phyloP scores from a whole-genome alignment of 2,113 vertebrate genomes.

The Cercopithecus mona region DNA sequence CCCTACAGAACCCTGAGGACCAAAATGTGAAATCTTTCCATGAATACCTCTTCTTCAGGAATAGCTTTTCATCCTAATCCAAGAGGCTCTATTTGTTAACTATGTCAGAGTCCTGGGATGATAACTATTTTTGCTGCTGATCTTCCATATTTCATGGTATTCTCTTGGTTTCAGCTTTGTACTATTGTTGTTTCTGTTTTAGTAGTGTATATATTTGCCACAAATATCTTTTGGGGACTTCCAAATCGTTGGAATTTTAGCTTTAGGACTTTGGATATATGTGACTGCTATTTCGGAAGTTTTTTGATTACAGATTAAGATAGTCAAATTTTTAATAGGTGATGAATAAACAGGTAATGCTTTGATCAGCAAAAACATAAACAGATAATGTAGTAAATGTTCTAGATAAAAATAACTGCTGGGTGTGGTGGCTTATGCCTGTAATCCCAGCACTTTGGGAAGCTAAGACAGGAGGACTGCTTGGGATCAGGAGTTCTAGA shows the following conservation, averaged over 20 bases:
- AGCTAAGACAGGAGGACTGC: no score
- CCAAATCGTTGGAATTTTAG: slow-evolving; percentile 20
- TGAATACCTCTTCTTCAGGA: neutral
- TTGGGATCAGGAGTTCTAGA: no score
- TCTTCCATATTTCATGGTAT: neutral
- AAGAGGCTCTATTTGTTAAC: neutral
- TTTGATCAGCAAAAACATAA: slow-evolving; percentile 3
- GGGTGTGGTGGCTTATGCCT: no score
- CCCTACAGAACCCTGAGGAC: neutral
- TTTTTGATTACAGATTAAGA: slow-evolving; percentile 34
- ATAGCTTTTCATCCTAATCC: neutral
- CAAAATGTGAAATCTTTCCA: neutral
- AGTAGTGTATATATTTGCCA: neutral
- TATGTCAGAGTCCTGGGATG: neutral
- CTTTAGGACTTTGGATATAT: neutral
- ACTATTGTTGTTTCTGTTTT: neutral
- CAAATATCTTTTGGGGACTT: neutral
- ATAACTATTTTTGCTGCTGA: neutral
- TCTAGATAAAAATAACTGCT: neutral
- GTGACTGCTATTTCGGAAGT: neutral
- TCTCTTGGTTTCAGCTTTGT: neutral
- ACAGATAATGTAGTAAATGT: neutral
- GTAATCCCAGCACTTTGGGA: no score
- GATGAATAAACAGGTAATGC: slow-evolving; percentile 5
- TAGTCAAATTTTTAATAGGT: slow-evolving; percentile 3